Conservation (phyloP, 1,140 invertebrate species). For the Sinonovacula constricta region DNA sequence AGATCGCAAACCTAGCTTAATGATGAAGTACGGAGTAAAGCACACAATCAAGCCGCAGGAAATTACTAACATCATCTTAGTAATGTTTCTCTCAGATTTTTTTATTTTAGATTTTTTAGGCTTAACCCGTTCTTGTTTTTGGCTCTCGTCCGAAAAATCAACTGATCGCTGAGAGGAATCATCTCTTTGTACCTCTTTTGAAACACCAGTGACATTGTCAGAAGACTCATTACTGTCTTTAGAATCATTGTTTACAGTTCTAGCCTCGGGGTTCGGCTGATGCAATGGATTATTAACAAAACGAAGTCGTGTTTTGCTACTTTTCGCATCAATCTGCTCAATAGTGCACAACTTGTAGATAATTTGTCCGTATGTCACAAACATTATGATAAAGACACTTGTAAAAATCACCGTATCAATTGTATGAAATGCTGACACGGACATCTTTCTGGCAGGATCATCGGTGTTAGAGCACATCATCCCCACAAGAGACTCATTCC, state of each 20-base stretch:
- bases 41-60: not conserved
- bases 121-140: too few species aligned
- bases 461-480: not conserved
- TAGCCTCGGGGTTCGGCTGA: not conserved
- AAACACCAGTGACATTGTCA: not conserved
- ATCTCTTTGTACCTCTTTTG: not conserved
- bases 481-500: not conserved
- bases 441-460: not conserved
- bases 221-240: not conserved
- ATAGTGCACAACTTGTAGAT: not conserved
- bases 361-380: not conserved
- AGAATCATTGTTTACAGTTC: not conserved
- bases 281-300: not conserved
- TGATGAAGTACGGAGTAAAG: not conserved
- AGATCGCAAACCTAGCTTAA: not conserved
- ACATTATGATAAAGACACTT: not conserved
- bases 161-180: too few species aligned
- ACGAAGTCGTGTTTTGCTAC: not conserved
- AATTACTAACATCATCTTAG: not conserved
- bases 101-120: too few species aligned
- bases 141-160: too few species aligned
- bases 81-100: not conserved
- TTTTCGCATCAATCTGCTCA: not conserved
- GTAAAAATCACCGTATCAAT: not conserved
- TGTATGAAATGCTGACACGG: not conserved